Percentiles rank a stretch among this genome's conserved stretches.
These are phyloP conservation scores for Tholera decimalis DNA, from an alignment of 2,888 invertebrate species.

Conservation along the genomic window DNA sequence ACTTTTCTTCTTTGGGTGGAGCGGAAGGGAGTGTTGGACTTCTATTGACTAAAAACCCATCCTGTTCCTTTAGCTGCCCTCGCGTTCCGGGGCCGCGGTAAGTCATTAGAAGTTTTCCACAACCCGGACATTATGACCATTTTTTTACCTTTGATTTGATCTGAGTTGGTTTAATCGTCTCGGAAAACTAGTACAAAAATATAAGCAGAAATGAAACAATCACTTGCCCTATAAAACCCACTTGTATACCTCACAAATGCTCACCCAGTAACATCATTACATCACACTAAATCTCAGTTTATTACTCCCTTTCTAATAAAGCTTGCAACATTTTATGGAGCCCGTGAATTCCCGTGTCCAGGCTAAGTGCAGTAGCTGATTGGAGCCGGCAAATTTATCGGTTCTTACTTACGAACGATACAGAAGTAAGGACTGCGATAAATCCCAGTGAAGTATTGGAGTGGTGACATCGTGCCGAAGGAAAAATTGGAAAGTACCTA, in stretches of 20 bases:
- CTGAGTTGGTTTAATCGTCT: too few relatives aligned
- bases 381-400: conserved; percentile 73
- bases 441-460: conserved; percentile 65
- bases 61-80: too few relatives aligned
- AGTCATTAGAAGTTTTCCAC: too few relatives aligned
- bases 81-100: too few relatives aligned
- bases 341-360: conserved; percentile 26
- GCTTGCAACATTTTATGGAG: conserved; percentile 47
- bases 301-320: conserved; percentile 51
- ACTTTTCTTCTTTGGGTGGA: too few relatives aligned
- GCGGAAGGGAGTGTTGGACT: too few relatives aligned
- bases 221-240: neutral
- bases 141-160: too few relatives aligned
- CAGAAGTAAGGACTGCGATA: conserved; percentile 73
- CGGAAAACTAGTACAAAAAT: neutral
- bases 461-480: conserved; percentile 39
- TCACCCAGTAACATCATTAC: conserved; percentile 11
- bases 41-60: too few relatives aligned
- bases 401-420: conserved; percentile 65
- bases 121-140: too few relatives aligned
- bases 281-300: conserved; percentile 49
- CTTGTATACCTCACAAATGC: conserved; percentile 3
- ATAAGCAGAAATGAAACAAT: neutral
- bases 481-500: conserved; percentile 46
- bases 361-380: conserved; percentile 70